These are phyloP conservation scores for Dipodomys spectabilis DNA, from an alignment of 2,113 vertebrate genomes.

Conservation along the genomic window DNA sequence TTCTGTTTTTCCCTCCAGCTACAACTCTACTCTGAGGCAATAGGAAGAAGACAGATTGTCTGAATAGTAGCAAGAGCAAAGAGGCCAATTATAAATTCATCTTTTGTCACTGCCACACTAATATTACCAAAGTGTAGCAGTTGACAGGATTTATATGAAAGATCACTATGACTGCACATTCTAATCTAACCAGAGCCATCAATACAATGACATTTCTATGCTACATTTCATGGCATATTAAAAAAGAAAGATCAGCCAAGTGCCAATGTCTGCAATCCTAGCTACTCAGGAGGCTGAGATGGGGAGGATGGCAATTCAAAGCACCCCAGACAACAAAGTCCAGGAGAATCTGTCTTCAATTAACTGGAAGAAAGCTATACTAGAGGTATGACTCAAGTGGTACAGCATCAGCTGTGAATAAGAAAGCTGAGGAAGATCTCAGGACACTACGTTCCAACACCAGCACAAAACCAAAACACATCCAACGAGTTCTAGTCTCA, in stretches of 20 bases:
- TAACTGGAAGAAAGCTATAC: no score
- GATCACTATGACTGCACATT: not conserved
- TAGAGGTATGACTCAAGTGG: no score
- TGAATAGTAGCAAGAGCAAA: not conserved
- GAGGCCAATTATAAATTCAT: constrained; percentile 7
- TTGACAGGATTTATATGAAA: not conserved
- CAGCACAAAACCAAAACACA: no score
- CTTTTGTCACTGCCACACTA: not conserved
- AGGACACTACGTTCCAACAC: no score
- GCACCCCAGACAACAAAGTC: no score
- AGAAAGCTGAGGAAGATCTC: no score
- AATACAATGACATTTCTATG: not conserved
- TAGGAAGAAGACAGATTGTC: not conserved
- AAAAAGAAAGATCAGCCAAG: not conserved
- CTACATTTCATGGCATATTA: not conserved
- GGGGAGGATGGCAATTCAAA: no score
- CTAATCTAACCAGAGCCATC: not conserved
- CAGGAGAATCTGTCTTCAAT: no score
- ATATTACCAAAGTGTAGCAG: not conserved
- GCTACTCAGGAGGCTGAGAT: no score
- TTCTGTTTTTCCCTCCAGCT: not conserved
- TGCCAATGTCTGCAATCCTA: no score
- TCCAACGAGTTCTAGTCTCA: not conserved
- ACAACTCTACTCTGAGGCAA: not conserved
- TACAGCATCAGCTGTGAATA: no score